Percentiles rank a stretch among this genome's conserved stretches.
phyloP scores from a whole-genome alignment of 2,797 vertebrate species.

The Myripristis jacobus region DNA sequence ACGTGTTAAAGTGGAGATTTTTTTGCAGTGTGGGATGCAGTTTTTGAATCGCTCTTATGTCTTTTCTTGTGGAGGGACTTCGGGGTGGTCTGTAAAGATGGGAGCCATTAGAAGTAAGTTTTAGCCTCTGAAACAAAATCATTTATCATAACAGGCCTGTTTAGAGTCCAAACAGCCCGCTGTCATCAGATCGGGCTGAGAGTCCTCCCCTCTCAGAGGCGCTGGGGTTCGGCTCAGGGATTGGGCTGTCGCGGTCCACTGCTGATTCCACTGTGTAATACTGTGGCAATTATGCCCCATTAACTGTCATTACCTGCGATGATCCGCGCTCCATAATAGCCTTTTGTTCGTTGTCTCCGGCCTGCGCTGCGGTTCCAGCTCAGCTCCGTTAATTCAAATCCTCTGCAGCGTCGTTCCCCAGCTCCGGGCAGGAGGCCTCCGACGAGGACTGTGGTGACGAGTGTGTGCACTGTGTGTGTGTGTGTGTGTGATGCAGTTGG shows the following conservation, averaged over 20 bases:
- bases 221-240: slow-evolving; percentile 26
- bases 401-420: slow-evolving; percentile 35
- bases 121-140: slow-evolving; percentile 18
- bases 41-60: neutral
- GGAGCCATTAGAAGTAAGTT: slow-evolving; percentile 2
- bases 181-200: slow-evolving; percentile 39
- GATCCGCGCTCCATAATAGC: slow-evolving; percentile 51
- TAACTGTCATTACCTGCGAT: slow-evolving; percentile 69
- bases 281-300: slow-evolving; percentile 58
- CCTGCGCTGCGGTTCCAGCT: slow-evolving; percentile 21
- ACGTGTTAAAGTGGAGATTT: too few relatives aligned
- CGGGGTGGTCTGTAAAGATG: slow-evolving; percentile 31
- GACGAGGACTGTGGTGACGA: slow-evolving; percentile 24
- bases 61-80: slow-evolving; percentile 21
- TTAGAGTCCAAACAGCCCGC: slow-evolving; percentile 15
- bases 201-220: slow-evolving; percentile 28
- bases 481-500: neutral
- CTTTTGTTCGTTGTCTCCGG: slow-evolving; percentile 61
- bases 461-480: slow-evolving; percentile 8
- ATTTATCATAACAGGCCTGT: slow-evolving; percentile 26
- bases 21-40: too few relatives aligned
- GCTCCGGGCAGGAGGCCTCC: slow-evolving; percentile 6
- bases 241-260: slow-evolving; percentile 40
- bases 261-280: slow-evolving; percentile 63
- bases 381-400: slow-evolving; percentile 46